Evolutionary conservation across 2,113 vertebrate species (phyloP).

Genomic region (Caracal caracal): DNA sequence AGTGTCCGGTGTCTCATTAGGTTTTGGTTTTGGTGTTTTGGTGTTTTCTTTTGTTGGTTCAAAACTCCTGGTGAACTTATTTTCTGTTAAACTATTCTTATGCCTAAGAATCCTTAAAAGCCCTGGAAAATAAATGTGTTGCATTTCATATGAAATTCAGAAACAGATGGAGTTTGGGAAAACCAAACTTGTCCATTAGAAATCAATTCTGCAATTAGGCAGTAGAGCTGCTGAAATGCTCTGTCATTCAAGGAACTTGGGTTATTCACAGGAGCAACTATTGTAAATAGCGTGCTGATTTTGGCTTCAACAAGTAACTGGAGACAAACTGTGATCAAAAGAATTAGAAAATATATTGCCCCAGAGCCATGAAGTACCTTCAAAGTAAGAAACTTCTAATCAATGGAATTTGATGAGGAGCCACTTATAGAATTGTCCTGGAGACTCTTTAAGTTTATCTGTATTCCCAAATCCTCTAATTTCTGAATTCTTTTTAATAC

Average conservation of each 20-base stretch:
- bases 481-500: slow-evolving; percentile 32
- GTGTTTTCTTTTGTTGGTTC: background rate
- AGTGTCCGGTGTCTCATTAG: background rate
- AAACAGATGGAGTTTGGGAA: slow-evolving; percentile 19
- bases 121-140: background rate
- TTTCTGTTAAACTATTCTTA: background rate
- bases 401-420: slow-evolving; percentile 12
- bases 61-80: background rate
- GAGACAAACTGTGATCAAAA: slow-evolving; percentile 54
- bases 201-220: slow-evolving; percentile 56
- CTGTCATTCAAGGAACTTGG: background rate
- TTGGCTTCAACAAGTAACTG: slow-evolving; percentile 39
- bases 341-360: background rate
- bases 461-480: background rate
- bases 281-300: background rate
- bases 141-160: slow-evolving; percentile 6
- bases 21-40: background rate
- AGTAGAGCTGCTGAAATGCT: background rate
- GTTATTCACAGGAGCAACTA: slow-evolving; percentile 17
- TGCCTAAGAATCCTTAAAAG: background rate
- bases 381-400: slow-evolving; percentile 35
- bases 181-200: slow-evolving; percentile 32
- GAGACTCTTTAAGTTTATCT: background rate
- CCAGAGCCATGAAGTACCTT: slow-evolving; percentile 43
- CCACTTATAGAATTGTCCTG: background rate